Base-by-base conservation (phyloP, 2,797 vertebrate genomes). In the Pempheris klunzingeri region DNA sequence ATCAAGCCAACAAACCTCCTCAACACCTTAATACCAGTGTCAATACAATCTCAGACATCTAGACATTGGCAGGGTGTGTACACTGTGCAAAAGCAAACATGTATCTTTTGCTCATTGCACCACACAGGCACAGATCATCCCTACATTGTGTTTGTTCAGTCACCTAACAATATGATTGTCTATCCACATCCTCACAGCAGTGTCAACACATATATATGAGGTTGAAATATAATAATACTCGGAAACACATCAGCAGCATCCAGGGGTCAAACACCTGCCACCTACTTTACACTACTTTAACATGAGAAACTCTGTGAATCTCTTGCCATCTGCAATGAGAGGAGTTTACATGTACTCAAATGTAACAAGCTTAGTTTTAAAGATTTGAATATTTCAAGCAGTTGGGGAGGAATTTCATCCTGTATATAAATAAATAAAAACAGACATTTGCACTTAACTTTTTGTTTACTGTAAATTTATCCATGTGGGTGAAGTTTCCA, bases 141-240 rank as follows among this genome's bases (percentile, higher is more conserved):
- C 69, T 24, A n/a, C n/a, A n/a, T n/a, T n/a, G n/a, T 32, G 22
- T 63, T 65, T 55, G 54, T 47, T n/a, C 26, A 18, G 78, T 80
- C 52, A 36, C 11, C 30, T 7, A 41, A 72, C 46, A 44, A n/a
- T 62, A 64, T 38, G 66, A 77, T 53, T 46, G 41, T 52, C 55
- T 10, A 52, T 52, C 18, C 26, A 63, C 59, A 50, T 44, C 12
- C 57, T 70, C 22, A 41, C 14, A 65, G 34, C 47, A 66, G 34
- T 71, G 61, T 72, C 72, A 87, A 82, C 76, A 78, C 63, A 86
- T 67, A 65, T 20, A 36, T 60, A 17, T 50, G 49, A 65, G 36
- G 53, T 46, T 88, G 91, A 91, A 91, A 91, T 85, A 80, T 54
- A 78, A 61, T 49, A 4, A 54, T 54, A 53, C 43, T 70, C 54